These are phyloP conservation scores for Biston stratarius DNA, from an alignment of 2,888 invertebrate species.

Conservation along the genomic window DNA sequence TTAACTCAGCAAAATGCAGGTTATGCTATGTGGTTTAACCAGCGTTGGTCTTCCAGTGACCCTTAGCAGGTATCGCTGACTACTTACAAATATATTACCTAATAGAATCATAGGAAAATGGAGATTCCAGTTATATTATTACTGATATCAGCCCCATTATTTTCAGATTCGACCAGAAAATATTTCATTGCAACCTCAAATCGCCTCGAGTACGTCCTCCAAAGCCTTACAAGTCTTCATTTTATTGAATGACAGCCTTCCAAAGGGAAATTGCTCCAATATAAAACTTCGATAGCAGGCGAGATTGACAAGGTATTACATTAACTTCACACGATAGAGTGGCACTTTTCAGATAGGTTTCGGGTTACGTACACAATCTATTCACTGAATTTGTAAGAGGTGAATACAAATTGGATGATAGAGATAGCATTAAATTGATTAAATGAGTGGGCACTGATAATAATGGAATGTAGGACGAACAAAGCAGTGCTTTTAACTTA, in stretches of 20 bases:
- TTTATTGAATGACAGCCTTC: conserved; percentile 49
- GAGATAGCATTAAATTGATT: conserved; percentile 18
- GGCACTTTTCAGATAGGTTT: conserved; percentile 44
- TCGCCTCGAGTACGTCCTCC: conserved; percentile 23
- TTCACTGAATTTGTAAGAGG: conserved; percentile 33
- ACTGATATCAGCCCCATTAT: background rate
- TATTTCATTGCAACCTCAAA: background rate
- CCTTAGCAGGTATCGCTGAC: no score
- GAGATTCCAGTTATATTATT: background rate
- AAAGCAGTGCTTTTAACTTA: conserved; percentile 1
- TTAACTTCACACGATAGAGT: conserved; percentile 47
- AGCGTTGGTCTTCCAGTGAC: no score
- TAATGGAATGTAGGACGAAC: background rate
- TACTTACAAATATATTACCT: no score
- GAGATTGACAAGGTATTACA: conserved; percentile 43
- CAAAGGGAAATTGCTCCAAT: conserved; percentile 48
- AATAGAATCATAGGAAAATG: background rate
- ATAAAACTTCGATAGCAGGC: conserved; percentile 45
- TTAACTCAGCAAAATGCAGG: no score
- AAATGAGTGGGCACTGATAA: conserved; percentile 1
- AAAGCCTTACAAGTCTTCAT: conserved; percentile 39
- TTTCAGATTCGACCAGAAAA: background rate
- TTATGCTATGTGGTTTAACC: no score
- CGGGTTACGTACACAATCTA: conserved; percentile 37
- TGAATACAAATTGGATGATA: conserved; percentile 19